Evolutionary conservation across 1,140 invertebrate species (phyloP).

Genomic region (Rhagoletis zephyria): DNA sequence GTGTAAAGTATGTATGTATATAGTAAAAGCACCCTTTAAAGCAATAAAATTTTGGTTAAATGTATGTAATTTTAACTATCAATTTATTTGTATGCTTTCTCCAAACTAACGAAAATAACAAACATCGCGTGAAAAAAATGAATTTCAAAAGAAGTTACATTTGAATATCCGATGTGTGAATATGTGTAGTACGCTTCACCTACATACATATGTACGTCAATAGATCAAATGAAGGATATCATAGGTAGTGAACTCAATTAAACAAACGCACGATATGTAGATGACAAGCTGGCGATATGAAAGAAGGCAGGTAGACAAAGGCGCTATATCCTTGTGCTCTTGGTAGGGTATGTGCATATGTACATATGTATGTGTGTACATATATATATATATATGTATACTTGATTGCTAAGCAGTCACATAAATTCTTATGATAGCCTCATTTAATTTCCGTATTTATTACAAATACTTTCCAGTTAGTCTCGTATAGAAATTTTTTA

Average conservation of each 20-base stretch:
- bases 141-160: not conserved
- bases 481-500: not conserved
- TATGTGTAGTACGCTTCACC: not conserved
- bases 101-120: constrained; percentile 42
- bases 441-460: constrained; percentile 47
- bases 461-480: constrained; percentile 26
- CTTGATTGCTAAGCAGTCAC: not conserved
- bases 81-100: not conserved
- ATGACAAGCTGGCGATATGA: constrained; percentile 23
- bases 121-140: constrained; percentile 33
- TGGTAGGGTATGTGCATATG: no score
- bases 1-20: not conserved
- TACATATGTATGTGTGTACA: not conserved
- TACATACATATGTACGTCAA: not conserved
- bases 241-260: constrained; percentile 49
- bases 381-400: not conserved
- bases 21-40: constrained; percentile 9
- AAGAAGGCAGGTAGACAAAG: not conserved
- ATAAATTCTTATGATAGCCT: constrained; percentile 17
- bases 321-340: not conserved
- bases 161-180: not conserved
- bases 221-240: not conserved
- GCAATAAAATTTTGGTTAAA: not conserved
- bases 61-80: not conserved
- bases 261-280: constrained; percentile 49